phyloP scores from a whole-genome alignment of 2,113 vertebrate genomes.

The Opisthocomus hoazin region DNA sequence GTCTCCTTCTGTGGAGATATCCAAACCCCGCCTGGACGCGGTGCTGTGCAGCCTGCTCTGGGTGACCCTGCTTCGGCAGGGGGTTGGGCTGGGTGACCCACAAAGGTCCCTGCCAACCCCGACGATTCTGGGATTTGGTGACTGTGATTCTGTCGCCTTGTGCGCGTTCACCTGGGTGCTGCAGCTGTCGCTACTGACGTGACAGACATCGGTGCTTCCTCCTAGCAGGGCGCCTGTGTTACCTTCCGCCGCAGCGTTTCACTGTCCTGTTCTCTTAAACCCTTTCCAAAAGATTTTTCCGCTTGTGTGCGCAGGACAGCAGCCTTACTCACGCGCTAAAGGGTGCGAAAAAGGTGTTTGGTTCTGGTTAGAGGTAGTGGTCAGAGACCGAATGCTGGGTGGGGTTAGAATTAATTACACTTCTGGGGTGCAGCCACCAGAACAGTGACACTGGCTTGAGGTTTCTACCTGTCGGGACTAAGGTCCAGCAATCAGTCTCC shows the following conservation, averaged over 20 bases:
- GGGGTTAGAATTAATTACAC: not conserved
- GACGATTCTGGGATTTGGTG: too few relatives aligned
- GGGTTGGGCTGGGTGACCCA: too few relatives aligned
- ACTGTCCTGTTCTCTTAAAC: not conserved
- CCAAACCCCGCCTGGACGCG: too few relatives aligned
- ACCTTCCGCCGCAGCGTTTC: not conserved
- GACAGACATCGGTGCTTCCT: not conserved
- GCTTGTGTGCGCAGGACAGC: fast-evolving
- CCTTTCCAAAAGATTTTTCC: not conserved
- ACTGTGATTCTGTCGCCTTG: too few relatives aligned
- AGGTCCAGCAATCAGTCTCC: not conserved
- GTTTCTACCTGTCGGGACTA: not conserved
- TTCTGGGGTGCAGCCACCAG: too few relatives aligned
- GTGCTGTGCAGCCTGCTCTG: too few relatives aligned
- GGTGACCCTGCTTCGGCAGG: too few relatives aligned
- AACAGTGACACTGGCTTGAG: not conserved
- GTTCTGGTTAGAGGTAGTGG: not conserved
- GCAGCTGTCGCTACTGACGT: fast-evolving
- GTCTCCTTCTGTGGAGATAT: too few relatives aligned
- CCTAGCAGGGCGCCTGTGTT: not conserved
- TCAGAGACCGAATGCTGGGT: not conserved
- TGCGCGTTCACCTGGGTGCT: fast-evolving
- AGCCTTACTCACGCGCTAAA: fast-evolving
- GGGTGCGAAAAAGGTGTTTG: not conserved
- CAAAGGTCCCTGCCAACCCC: too few relatives aligned